These are phyloP conservation scores for Anisognathus igniventris DNA, from an alignment of 2,797 vertebrate species.

Conservation along the genomic window DNA sequence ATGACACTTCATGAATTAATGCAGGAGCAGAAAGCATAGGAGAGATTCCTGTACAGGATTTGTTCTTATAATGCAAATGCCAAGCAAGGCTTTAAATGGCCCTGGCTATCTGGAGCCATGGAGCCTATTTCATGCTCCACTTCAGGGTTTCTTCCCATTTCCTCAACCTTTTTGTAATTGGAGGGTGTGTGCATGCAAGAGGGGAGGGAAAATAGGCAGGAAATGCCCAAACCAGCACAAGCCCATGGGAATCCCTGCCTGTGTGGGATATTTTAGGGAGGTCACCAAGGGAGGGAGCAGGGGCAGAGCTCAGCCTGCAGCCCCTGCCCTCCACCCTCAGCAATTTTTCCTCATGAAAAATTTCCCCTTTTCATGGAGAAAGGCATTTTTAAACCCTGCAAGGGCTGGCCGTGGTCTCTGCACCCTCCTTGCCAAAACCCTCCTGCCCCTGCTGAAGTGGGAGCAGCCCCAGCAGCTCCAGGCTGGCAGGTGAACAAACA, in stretches of 20 bases:
- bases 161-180: neutral
- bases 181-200: rapidly evolving
- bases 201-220: neutral
- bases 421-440: neutral
- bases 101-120: neutral
- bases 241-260: rapidly evolving
- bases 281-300: neutral
- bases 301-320: neutral
- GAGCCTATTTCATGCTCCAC: constrained; percentile 10
- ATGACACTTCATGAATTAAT: constrained; percentile 62
- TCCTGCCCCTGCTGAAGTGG: neutral
- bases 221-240: neutral
- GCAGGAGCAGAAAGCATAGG: neutral
- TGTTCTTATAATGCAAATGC: constrained; percentile 26
- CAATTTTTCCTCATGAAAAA: neutral
- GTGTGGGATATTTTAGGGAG: neutral
- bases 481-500: neutral
- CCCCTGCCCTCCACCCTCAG: neutral
- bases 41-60: neutral
- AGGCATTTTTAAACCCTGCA: neutral
- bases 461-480: neutral
- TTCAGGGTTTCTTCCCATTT: neutral
- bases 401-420: rapidly evolving
- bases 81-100: neutral
- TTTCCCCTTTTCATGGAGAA: neutral